Conservation (phyloP, 2,888 invertebrate genomes). For the Thecophora atra region DNA sequence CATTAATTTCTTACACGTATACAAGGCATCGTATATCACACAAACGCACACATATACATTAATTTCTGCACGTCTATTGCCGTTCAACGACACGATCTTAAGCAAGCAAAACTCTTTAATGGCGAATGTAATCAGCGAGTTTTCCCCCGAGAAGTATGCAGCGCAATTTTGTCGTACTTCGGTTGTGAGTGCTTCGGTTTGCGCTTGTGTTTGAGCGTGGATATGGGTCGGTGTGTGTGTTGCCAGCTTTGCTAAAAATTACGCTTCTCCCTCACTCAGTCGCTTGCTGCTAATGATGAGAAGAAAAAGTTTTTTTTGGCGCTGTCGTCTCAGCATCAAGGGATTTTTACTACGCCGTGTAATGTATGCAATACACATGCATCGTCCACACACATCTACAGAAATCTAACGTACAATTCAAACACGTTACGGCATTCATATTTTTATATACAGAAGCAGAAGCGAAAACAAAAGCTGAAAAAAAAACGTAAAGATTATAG, state of each 20-base stretch:
- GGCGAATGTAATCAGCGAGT: slow-evolving; percentile 25
- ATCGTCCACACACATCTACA: too few relatives aligned
- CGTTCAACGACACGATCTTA: background rate
- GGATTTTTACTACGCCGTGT: background rate
- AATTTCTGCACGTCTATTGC: background rate
- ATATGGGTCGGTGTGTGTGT: background rate
- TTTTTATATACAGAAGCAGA: too few relatives aligned
- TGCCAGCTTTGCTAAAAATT: slow-evolving; percentile 9
- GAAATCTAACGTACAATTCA: too few relatives aligned
- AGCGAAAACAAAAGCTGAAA: too few relatives aligned
- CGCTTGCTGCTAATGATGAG: slow-evolving; percentile 31
- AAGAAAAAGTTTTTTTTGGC: slow-evolving; percentile 23
- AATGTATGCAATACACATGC: background rate
- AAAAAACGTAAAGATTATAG: background rate
- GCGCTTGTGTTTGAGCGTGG: background rate
- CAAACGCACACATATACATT: background rate
- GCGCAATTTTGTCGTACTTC: slow-evolving; percentile 25
- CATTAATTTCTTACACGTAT: slow-evolving; percentile 17
- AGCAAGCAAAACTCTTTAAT: slow-evolving; percentile 14
- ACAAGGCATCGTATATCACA: background rate
- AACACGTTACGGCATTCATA: too few relatives aligned
- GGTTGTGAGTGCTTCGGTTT: slow-evolving; percentile 30
- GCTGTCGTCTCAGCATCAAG: background rate
- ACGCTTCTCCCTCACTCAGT: slow-evolving; percentile 23
- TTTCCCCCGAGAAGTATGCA: slow-evolving; percentile 28